Evolutionary conservation across 2,888 invertebrate genomes (phyloP), one percentile per base, ranked within the genome.

Genomic region (Volucella inflata): DNA sequence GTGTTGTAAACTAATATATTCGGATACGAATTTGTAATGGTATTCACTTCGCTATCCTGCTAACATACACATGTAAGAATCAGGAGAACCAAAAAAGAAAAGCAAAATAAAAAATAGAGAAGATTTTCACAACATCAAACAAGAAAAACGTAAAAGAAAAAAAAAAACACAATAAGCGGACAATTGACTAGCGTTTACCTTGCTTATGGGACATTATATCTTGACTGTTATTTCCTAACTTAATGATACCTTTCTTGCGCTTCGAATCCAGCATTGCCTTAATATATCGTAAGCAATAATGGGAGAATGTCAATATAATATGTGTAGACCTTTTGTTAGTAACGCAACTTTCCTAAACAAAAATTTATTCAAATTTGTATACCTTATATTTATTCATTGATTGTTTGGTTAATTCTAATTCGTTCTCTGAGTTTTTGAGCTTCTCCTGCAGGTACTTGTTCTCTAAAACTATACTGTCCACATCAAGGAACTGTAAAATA

Each of bases 391-490:
- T 96, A 57, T 93, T 93, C 50, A 95, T 92, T 38, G 96, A 95
- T 88, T 96, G 94, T 89, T 95, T 95, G 0, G 95, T 93, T 75
- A 96, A 93, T 89, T 96, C 95, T 88, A 96, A 95, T 91, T 97
- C 97, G 88, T 96, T 95, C 89, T 96, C 94, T 79, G 95, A 93
- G 89, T 96, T 96, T 87, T 95, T 95, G 59, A 97, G 92, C 89
- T 96, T 94, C 89, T 97, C 97, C 91, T 96, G 96, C 65, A 97
- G 93, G 92, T 95, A 96, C 94, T 95, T 95, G 91, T 97, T 97
- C 92, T 97, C 97, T 90, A 95, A 95, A 55, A 96, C 93, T 51
- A 97, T 92, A 48, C 95, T 94, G 92, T 97, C 97, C 88, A 97
- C 94, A 90, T 97, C 97, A 11, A 97, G 93, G 42, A 96, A 93